Percentiles rank a stretch among this genome's conserved stretches.
Conservation (phyloP, 2,797 vertebrate species). For the Melanotaenia maccullochi region DNA sequence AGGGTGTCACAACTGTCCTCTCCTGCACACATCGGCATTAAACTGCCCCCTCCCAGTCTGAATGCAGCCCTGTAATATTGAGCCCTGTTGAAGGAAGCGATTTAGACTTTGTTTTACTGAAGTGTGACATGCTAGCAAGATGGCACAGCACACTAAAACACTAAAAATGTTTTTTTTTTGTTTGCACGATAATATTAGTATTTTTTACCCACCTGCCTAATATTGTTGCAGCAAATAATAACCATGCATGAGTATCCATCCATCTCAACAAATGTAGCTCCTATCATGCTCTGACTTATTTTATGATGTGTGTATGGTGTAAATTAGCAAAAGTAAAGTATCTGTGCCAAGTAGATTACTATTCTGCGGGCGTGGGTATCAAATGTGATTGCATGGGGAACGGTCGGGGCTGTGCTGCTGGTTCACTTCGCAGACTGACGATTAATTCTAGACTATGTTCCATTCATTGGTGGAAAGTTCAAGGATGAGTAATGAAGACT, state of each 20-base stretch:
- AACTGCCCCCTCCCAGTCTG: not conserved
- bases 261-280: too few relatives aligned
- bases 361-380: conserved; percentile 76
- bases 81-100: not conserved
- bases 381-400: conserved; percentile 84
- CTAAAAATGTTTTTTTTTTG: too few relatives aligned
- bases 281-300: too few relatives aligned
- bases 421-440: conserved; percentile 91
- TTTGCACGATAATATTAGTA: too few relatives aligned
- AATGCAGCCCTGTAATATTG: not conserved
- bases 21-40: not conserved
- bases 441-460: conserved; percentile 90
- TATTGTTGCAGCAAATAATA: not conserved
- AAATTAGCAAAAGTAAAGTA: too few relatives aligned
- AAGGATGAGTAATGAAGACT: conserved; percentile 77
- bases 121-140: not conserved
- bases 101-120: not conserved
- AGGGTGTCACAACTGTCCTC: not conserved
- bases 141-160: not conserved
- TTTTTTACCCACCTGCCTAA: too few relatives aligned
- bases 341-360: too few relatives aligned
- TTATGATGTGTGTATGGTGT: too few relatives aligned
- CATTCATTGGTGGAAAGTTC: conserved; percentile 90
- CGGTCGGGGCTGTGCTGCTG: conserved; percentile 68
- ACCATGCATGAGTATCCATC: not conserved